Conservation (phyloP, 1,140 invertebrate species). For the Drosophila willistoni region DNA sequence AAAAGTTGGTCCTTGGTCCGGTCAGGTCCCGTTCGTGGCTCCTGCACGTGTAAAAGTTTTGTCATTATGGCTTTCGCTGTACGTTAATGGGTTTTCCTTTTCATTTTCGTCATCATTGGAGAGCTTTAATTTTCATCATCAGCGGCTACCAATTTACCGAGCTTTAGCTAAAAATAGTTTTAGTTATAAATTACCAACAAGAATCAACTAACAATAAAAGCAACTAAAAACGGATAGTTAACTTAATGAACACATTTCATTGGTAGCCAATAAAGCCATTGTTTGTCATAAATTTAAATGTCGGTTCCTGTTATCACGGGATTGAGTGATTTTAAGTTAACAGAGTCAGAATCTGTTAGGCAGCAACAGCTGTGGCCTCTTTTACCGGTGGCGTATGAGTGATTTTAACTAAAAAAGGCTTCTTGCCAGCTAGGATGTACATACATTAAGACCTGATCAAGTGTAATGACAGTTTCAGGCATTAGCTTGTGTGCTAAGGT, state of each 20-base stretch:
- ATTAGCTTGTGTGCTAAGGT: no score
- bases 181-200: conserved; percentile 43
- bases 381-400: conserved; percentile 44
- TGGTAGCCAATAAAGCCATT: conserved; percentile 51
- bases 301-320: not conserved
- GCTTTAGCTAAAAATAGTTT: conserved; percentile 34
- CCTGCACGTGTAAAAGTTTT: conserved; percentile 73
- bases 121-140: conserved; percentile 40
- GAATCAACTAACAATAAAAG: conserved; percentile 16
- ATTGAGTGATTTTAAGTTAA: conserved; percentile 50
- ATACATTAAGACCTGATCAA: no score
- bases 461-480: no score
- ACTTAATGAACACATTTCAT: conserved; percentile 60
- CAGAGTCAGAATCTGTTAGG: conserved; percentile 44
- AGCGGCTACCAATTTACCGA: conserved; percentile 34
- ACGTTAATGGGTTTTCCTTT: conserved; percentile 63
- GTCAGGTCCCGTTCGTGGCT: conserved; percentile 24
- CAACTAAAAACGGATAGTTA: conserved; percentile 51
- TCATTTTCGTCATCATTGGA: not conserved
- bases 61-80: conserved; percentile 65
- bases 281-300: conserved; percentile 40
- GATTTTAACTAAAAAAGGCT: conserved; percentile 34
- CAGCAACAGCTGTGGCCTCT: conserved; percentile 56
- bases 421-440: not conserved
- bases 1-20: conserved; percentile 10